These are phyloP conservation scores for Cynocephalus volans DNA, from an alignment of 2,113 vertebrate species.

Conservation along the genomic window DNA sequence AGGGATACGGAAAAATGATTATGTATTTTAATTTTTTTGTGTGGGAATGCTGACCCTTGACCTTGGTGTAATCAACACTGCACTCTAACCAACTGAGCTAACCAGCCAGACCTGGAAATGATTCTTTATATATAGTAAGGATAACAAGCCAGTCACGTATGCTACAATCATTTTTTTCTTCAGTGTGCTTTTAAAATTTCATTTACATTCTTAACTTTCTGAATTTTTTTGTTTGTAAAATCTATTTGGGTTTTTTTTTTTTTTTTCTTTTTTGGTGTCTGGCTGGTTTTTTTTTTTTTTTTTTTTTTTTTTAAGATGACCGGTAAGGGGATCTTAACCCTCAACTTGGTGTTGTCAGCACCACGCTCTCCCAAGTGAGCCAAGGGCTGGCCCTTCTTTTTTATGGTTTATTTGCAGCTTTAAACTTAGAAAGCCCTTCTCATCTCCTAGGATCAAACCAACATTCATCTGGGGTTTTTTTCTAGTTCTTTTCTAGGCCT, in stretches of 20 bases:
- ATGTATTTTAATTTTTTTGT: no score
- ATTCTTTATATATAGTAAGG: background rate
- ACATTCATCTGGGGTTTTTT: background rate
- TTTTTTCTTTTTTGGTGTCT: background rate
- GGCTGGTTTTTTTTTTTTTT: no score
- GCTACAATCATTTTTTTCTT: background rate
- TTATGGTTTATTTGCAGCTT: background rate
- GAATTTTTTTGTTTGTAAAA: background rate
- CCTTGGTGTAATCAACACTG: no score
- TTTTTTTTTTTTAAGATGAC: background rate
- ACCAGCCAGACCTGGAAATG: no score
- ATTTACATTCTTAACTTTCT: conserved; percentile 3
- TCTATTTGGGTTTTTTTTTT: background rate
- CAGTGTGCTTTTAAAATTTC: background rate
- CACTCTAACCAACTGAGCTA: no score
- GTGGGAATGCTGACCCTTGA: no score
- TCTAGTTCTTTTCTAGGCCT: background rate
- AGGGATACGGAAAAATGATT: background rate
- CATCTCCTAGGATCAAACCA: background rate
- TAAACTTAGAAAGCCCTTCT: conserved; percentile 38
- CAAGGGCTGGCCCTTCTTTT: no score
- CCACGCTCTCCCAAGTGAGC: no score
- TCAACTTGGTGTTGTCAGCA: no score
- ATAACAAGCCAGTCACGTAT: background rate
- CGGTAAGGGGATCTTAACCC: no score